Conservation (phyloP, 2,888 invertebrate species). For the Griposia aprilina region DNA sequence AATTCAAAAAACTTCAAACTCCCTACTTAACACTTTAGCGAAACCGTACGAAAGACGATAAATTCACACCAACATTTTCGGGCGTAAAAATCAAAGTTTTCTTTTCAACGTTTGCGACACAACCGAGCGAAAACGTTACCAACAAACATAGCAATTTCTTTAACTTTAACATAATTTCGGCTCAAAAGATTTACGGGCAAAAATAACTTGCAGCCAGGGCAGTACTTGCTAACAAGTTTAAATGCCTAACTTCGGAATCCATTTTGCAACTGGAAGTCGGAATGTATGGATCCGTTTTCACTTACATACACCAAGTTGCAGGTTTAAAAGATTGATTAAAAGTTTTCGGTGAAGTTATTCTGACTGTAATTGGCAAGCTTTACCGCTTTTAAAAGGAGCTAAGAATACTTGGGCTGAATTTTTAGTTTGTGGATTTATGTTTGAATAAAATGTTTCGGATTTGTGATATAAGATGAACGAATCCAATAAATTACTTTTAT, state of each 20-base stretch:
- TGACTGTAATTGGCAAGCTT: constrained; percentile 46
- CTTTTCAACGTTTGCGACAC: constrained; percentile 33
- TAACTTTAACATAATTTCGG: constrained; percentile 64
- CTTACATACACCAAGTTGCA: constrained; percentile 57
- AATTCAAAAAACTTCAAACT: constrained; percentile 48
- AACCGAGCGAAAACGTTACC: constrained; percentile 49
- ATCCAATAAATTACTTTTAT: not conserved
- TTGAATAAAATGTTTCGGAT: not conserved
- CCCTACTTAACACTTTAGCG: constrained; percentile 39
- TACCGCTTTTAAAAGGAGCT: constrained; percentile 21
- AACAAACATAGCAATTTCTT: constrained; percentile 63
- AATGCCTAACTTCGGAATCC: constrained; percentile 76
- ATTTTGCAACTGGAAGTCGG: constrained; percentile 73
- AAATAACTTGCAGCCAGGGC: constrained; percentile 62
- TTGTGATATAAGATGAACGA: not conserved
- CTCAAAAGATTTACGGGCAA: constrained; percentile 70
- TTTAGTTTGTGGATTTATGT: not conserved
- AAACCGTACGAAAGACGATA: constrained; percentile 53
- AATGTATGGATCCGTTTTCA: constrained; percentile 65
- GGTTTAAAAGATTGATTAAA: constrained; percentile 64
- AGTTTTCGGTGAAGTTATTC: constrained; percentile 53
- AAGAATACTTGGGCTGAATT: constrained; percentile 9
- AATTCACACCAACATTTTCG: constrained; percentile 61
- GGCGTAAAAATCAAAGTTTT: constrained; percentile 67
- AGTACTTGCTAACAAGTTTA: constrained; percentile 76